Evolutionary conservation across 1,140 invertebrate species (phyloP), one percentile per base, ranked within the genome.

Genomic region (Drosophila trapezifrons): DNA sequence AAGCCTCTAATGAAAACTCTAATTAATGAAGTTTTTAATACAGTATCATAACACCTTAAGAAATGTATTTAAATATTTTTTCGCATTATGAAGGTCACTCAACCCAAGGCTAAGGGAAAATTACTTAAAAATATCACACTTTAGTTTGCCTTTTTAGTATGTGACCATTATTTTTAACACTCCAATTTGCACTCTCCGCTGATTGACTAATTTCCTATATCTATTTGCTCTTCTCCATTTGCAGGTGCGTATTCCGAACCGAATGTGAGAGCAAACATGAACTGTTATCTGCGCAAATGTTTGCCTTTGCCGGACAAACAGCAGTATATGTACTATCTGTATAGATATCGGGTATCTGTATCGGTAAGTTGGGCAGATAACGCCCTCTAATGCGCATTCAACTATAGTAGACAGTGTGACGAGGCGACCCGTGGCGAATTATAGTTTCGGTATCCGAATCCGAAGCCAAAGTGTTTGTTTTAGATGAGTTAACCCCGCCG

Each of bases 221-320:
- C 65, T 65, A 49, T 87, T 76, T 56, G 42, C 54, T 65, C 38
- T 47, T 57, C 57, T 77, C 64, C 43, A 43, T 32, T 87, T 79
- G 76, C 83, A 86, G 83, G 83, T 86, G 79, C 72, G 84, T 86
- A 83, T 59, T 63, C 22, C 37, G n/a, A 69, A 32, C 45, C 18
- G 17, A 64, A 45, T 55, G 51, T 15, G 32, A 74, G 37, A 25
- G n/a, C 37, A 64, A 49, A 74, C 51, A 75, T 27, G 46, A 42
- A 27, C 42, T 76, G 55, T 18, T 76, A 76, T 76, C 73, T 67
- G 25, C 17, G 4, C 54, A 57, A 76, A 49, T 65, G 47, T 58
- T 67, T 76, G 29, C 37, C 15, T 27, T 60, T 25, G 35, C 35
- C 32, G 22, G 20, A 15, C 37, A 51, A 20, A 54, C 32, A 62